phyloP scores from a whole-genome alignment of 2,797 vertebrate genomes.

The Cynodonichthys magdalenae region DNA sequence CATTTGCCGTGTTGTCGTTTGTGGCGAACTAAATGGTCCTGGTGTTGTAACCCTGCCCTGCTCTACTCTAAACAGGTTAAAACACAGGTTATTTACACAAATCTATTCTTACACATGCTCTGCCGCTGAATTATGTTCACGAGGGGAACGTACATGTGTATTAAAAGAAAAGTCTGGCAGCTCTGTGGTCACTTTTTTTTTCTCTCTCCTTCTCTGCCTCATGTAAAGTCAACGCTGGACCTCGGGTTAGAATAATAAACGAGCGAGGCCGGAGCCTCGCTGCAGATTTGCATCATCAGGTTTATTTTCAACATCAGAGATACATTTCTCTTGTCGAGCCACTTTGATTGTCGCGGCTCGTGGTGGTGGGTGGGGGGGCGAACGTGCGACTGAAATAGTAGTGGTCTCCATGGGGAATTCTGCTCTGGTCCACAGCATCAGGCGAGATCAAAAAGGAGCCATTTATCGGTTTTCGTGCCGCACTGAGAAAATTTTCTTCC shows the following conservation, averaged over 20 bases:
- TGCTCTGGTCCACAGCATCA: conserved; percentile 26
- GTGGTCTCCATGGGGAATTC: conserved; percentile 34
- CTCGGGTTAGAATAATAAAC: conserved; percentile 70
- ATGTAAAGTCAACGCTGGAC: conserved; percentile 48
- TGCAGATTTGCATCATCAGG: conserved; percentile 58
- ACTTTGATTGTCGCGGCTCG: conserved; percentile 77
- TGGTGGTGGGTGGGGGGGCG: conserved; percentile 31
- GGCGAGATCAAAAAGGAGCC: conserved; percentile 49
- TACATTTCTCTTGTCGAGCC: conserved; percentile 67
- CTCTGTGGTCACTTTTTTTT: conserved; percentile 31
- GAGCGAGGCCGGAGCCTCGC: conserved; percentile 42
- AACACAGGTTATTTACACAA: conserved; percentile 60
- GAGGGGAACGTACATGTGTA: conserved; percentile 47
- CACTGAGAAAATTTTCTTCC: conserved; percentile 7
- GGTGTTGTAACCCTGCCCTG: conserved; percentile 63
- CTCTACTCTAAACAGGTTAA: conserved; percentile 68
- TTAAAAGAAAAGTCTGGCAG: conserved; percentile 57
- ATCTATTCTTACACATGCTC: conserved; percentile 60
- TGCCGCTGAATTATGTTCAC: conserved; percentile 54
- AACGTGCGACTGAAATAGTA: conserved; percentile 48
- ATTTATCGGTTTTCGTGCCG: conserved; percentile 19
- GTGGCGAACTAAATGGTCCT: conserved; percentile 62
- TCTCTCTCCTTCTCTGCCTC: conserved; percentile 31
- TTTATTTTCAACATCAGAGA: conserved; percentile 70
- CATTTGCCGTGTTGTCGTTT: conserved; percentile 45